Evolutionary conservation across 2,113 vertebrate species (phyloP).

Genomic region (Malurus elegans): DNA sequence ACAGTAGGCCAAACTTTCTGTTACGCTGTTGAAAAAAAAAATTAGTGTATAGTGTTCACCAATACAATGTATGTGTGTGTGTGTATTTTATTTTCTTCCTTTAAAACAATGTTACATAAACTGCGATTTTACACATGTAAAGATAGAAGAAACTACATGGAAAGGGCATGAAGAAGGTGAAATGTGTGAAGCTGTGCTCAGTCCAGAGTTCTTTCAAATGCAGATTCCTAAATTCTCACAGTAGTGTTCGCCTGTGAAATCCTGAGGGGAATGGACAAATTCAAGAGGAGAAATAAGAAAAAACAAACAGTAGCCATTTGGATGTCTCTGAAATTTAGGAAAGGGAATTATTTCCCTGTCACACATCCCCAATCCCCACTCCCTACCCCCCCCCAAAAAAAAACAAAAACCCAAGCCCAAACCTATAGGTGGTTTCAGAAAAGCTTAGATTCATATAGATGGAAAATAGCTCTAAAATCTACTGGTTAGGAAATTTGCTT

Average conservation of each 20-base stretch:
- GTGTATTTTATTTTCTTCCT: conserved; percentile 55
- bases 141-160: neutral
- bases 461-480: neutral
- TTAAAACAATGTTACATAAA: conserved; percentile 2
- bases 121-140: conserved; percentile 31
- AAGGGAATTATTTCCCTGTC: neutral
- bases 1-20: conserved; percentile 59
- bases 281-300: neutral
- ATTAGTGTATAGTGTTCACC: conserved; percentile 71
- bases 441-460: neutral
- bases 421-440: neutral
- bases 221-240: neutral
- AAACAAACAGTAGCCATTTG: neutral
- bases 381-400: neutral
- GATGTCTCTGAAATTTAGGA: neutral
- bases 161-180: neutral
- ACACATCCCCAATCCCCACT: neutral
- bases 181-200: neutral
- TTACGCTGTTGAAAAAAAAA: conserved; percentile 73
- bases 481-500: conserved; percentile 12
- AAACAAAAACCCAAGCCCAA: neutral
- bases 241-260: neutral
- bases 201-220: conserved; percentile 18
- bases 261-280: neutral
- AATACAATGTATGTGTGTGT: conserved; percentile 45